Percentiles rank a stretch among this genome's conserved stretches.
These are phyloP conservation scores for Caretta caretta DNA, from an alignment of 2,113 vertebrate species.

Conservation along the genomic window DNA sequence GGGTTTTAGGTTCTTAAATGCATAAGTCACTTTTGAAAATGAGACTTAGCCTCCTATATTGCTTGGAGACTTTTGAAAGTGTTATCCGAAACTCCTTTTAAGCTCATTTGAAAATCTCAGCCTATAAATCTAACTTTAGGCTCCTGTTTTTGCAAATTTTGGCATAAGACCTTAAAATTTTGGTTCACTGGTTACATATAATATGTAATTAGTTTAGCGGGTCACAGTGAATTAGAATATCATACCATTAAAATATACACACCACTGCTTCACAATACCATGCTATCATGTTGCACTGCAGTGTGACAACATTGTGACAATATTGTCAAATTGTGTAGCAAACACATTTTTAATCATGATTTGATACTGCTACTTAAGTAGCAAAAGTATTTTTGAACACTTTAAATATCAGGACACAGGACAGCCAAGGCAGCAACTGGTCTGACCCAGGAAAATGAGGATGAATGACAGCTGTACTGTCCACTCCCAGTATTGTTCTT, in stretches of 20 bases:
- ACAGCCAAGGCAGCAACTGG: background rate
- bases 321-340: background rate
- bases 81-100: background rate
- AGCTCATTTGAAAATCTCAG: background rate
- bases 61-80: background rate
- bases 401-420: background rate
- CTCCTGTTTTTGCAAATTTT: background rate
- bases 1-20: background rate
- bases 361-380: background rate
- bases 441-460: constrained; percentile 16
- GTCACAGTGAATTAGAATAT: background rate
- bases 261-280: background rate
- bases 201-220: background rate
- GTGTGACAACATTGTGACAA: background rate
- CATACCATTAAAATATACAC: background rate
- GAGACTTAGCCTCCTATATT: background rate
- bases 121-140: background rate
- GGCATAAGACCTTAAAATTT: background rate
- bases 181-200: background rate
- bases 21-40: background rate
- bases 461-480: background rate
- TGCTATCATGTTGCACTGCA: background rate
- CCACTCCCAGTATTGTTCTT: background rate
- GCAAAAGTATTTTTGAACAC: background rate
- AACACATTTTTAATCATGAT: background rate